Conservation (phyloP, 2,113 vertebrate species). For the Coracopsis vasa region DNA sequence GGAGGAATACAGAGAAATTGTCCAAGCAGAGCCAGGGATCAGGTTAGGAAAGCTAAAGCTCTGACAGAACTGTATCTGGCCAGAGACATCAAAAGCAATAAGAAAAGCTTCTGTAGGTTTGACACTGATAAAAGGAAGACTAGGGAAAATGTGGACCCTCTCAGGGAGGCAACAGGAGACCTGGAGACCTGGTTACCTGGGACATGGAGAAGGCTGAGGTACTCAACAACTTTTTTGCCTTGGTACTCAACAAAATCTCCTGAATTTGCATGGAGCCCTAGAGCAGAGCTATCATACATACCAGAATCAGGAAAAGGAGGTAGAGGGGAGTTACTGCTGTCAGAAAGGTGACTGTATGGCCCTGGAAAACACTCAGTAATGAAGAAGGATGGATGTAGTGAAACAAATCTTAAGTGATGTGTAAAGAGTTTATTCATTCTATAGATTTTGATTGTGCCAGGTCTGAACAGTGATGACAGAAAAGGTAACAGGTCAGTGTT, state of each 20-base stretch:
- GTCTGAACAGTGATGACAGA: background rate
- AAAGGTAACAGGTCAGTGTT: background rate
- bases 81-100: background rate
- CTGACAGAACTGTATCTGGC: too few relatives aligned
- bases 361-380: background rate
- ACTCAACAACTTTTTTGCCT: background rate
- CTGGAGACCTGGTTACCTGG: background rate
- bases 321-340: background rate
- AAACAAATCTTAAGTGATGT: background rate
- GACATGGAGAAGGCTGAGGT: background rate
- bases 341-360: background rate
- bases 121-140: background rate
- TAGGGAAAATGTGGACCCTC: background rate
- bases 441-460: background rate
- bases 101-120: background rate
- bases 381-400: background rate
- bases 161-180: background rate
- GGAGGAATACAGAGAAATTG: background rate
- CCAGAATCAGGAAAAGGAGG: background rate
- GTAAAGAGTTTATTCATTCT: background rate
- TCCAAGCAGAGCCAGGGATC: background rate
- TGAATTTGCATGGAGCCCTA: background rate
- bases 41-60: background rate
- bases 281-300: background rate
- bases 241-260: background rate